Evolutionary conservation across 2,113 vertebrate species (phyloP).

Genomic region (Perccottus glenii): DNA sequence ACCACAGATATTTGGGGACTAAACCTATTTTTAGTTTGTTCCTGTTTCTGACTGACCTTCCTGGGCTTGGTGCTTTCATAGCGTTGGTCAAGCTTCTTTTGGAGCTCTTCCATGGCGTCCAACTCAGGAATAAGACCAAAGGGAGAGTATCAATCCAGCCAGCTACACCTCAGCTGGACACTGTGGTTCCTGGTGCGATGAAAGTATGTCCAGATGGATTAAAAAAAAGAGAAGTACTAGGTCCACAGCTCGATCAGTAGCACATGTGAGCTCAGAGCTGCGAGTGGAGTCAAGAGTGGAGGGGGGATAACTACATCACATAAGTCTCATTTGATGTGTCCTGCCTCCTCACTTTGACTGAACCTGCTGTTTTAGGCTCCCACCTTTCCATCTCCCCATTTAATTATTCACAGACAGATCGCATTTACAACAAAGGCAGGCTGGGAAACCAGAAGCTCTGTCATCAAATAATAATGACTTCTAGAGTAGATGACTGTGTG

Average conservation of each 20-base stretch:
- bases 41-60: conserved; percentile 75
- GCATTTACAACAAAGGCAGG: conserved; percentile 63
- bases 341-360: conserved; percentile 38
- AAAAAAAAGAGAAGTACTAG: conserved; percentile 19
- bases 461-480: conserved; percentile 81
- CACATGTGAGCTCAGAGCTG: conserved; percentile 8
- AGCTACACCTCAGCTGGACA: conserved; percentile 21
- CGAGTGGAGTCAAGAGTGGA: conserved; percentile 15
- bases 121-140: conserved; percentile 10
- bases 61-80: conserved; percentile 84
- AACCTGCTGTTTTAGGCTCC: conserved; percentile 62
- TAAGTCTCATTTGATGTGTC: conserved; percentile 21
- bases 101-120: conserved; percentile 85
- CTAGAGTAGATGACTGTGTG: conserved; percentile 54
- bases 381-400: conserved; percentile 57
- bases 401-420: conserved; percentile 76
- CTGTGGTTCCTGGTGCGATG: background rate
- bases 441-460: conserved; percentile 71
- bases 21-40: background rate
- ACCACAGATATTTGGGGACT: too few species aligned
- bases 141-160: conserved; percentile 38
- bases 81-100: conserved; percentile 74
- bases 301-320: conserved; percentile 27
- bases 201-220: conserved; percentile 11
- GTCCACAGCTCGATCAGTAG: conserved; percentile 11